Evolutionary conservation across 2,888 invertebrate species (phyloP), one percentile per base, ranked within the genome.

Genomic region (Acronicta leporina): DNA sequence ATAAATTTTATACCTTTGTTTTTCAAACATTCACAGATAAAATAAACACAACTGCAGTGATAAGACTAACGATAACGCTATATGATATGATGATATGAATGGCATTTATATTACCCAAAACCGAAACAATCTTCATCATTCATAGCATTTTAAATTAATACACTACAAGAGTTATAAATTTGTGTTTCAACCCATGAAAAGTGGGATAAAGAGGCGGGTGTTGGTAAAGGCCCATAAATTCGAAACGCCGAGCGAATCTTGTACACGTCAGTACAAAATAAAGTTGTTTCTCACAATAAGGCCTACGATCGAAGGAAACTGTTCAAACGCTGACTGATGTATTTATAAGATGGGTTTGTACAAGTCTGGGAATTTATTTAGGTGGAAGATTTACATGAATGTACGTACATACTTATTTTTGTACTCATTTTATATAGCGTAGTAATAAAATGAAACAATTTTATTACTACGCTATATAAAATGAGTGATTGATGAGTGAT

Each of bases 221-320:
- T 46, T 42, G 25, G 40, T 4, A 63, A 63, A 68, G 45, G 58
- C 49, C 58, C 52, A 73, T 70, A 70, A 70, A 70, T 73, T 91
- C 80, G 76, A 73, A 73, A 78, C 73, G 76, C 80, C 79, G 80
- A 81, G 81, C 75, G 85, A 86, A 84, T 88, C 88, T 87, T 89
- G 86, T 82, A 77, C 76, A 74, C 86, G 87, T 90, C 91, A 86
- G 85, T 85, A 83, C 78, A 80, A 84, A 87, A 90, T 91, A 88
- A 90, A 90, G 88, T 86, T 88, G 89, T 88, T 86, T 79, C 73
- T 75, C 78, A 76, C 79, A 83, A 79, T 79, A 81, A 80, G 84
- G 84, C 84, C 84, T 84, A 82, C 75, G 79, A 72, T 77, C 66
- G 76, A 57, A 53, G 55, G 56, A 52, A 61, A 62, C 27, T 67